A percentile compares a stretch with the other conserved stretches of the same genome.
Conservation (phyloP, 2,797 vertebrate species). For the Microcaecilia unicolor region DNA sequence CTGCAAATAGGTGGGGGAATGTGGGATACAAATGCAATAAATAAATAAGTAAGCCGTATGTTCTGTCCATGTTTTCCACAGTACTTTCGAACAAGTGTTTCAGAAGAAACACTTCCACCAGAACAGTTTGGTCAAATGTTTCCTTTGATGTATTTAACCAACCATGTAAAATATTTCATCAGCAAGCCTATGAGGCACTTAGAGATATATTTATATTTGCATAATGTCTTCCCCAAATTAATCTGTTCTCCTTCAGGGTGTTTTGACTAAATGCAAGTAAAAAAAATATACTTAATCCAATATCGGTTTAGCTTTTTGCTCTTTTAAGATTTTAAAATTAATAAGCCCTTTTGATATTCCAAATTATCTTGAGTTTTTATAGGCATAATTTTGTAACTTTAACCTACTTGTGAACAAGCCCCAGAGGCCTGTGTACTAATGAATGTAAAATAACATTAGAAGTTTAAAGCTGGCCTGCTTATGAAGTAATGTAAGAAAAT, state of each 20-base stretch:
- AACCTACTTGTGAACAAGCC: slow-evolving; percentile 97
- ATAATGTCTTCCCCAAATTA: slow-evolving; percentile 98
- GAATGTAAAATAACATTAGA: slow-evolving; percentile 98
- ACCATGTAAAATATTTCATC: slow-evolving; percentile 75
- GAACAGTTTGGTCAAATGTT: slow-evolving; percentile 65
- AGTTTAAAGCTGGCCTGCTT: slow-evolving; percentile 99
- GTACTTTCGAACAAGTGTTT: slow-evolving; percentile 48
- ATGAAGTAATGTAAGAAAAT: slow-evolving; percentile 99
- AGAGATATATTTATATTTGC: slow-evolving; percentile 81
- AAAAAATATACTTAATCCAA: slow-evolving; percentile 99
- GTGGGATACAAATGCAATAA: no score
- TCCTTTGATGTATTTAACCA: slow-evolving; percentile 73
- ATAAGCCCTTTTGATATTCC: slow-evolving; percentile 90
- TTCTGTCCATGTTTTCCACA: slow-evolving; percentile 28
- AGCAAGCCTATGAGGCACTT: slow-evolving; percentile 69
- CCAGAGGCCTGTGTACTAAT: slow-evolving; percentile 99
- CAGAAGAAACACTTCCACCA: slow-evolving; percentile 62
- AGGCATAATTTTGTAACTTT: slow-evolving; percentile 99
- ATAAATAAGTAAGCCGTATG: no score
- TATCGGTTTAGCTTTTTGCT: slow-evolving; percentile 91
- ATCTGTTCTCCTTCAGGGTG: slow-evolving; percentile 90
- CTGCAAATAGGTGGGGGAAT: no score
- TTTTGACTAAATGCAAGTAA: slow-evolving; percentile 93
- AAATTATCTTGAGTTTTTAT: slow-evolving; percentile 96
- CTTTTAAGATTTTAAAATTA: slow-evolving; percentile 98